Percentiles rank a stretch among this genome's conserved stretches.
Evolutionary conservation across 1,140 invertebrate species (phyloP).

Genomic region (Drosophila trapezifrons): DNA sequence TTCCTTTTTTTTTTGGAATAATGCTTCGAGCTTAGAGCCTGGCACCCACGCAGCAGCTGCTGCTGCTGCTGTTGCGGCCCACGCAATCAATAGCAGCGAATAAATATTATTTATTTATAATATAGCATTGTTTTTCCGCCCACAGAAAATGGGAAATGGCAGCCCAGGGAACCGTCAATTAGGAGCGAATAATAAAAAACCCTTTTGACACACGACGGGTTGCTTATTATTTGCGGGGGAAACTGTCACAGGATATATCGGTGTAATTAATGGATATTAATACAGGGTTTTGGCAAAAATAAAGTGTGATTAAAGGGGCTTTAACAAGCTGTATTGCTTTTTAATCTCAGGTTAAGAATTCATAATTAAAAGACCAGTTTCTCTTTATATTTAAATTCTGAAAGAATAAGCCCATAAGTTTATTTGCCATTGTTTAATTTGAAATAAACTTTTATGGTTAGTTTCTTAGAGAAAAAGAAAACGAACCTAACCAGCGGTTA

Average conservation of each 20-base stretch:
- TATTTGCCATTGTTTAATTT: no score
- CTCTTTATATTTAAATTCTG: no score
- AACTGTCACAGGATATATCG: not conserved
- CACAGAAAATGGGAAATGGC: not conserved
- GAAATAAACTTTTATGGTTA: no score
- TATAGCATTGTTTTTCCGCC: slow-evolving; percentile 23
- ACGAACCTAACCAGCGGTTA: not conserved
- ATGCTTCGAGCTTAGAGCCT: slow-evolving; percentile 21
- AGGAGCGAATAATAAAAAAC: slow-evolving; percentile 27
- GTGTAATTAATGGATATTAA: not conserved
- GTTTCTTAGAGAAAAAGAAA: no score
- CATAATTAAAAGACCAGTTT: no score
- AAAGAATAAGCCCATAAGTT: no score
- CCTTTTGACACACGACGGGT: slow-evolving; percentile 5
- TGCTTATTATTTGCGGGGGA: slow-evolving; percentile 32
- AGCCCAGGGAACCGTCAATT: slow-evolving; percentile 22
- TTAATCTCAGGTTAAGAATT: not conserved
- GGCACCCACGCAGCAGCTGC: slow-evolving; percentile 31
- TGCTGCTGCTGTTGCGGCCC: slow-evolving; percentile 28
- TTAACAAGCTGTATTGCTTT: no score
- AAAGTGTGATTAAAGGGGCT: not conserved
- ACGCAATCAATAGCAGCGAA: slow-evolving; percentile 53
- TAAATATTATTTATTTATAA: slow-evolving; percentile 73
- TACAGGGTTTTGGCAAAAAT: not conserved
- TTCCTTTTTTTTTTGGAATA: not conserved